Evolutionary conservation across 2,888 invertebrate species (phyloP), one percentile per base, ranked within the genome.

Genomic region (Athrips mouffetella): DNA sequence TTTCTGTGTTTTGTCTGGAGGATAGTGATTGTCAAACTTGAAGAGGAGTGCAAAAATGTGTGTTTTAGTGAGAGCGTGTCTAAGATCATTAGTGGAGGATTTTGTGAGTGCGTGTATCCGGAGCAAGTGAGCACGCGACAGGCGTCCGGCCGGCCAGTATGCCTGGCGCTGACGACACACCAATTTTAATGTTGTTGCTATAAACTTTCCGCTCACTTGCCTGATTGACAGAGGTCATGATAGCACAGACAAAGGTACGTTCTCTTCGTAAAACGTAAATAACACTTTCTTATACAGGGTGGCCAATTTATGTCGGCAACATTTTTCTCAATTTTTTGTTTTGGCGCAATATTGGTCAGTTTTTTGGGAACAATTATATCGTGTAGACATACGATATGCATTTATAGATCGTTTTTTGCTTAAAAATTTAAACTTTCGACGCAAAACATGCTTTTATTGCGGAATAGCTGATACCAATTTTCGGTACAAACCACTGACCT

Each of bases 171-270:
- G n/a, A n/a, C 29, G 18, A 29, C 45, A 41, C 46, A 48, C 45
- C 45, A 49, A 45, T 49, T 47, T 52, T 52, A 49, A 52, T 47
- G 47, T 52, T 47, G 40, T 23, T n/a, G n/a, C 25, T 21, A 44
- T 39, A 44, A 49, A 52, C 30, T 45, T 37, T 27, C 30, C 31
- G 27, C 37, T 25, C 49, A 45, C 45, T 49, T 40, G 45, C 23
- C 37, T 27, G 27, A 15, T 35, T 20, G 45, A 27, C 29, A 18
- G 41, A 45, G 30, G 39, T 31, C 45, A 45, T 45, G n/a, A 37
- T 37, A 37, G n/a, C 37, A 20, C n/a, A 37, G n/a, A 18, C 3
- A n/a, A 8, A 20, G 18, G 20, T 37, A 20, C 20, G 18, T 20
- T n/a, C 8, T 35, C 18, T n/a, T n/a, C n/a, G n/a, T n/a, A n/a